These are phyloP conservation scores for Propithecus coquereli DNA, from an alignment of 2,113 vertebrate genomes.

Conservation along the genomic window DNA sequence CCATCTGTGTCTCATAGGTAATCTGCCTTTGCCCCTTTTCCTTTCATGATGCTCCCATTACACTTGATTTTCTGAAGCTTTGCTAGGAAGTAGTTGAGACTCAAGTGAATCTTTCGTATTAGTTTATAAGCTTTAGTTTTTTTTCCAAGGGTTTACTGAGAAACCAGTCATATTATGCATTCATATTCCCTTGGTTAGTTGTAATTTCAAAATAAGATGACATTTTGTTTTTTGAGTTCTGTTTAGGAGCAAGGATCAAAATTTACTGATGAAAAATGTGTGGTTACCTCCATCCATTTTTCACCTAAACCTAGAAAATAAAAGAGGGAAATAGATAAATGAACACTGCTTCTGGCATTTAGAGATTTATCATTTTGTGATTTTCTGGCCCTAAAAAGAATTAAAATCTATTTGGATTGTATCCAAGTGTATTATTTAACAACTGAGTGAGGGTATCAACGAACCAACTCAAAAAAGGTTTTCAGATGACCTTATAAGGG, in stretches of 20 bases:
- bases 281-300: constrained; percentile 48
- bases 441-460: constrained; percentile 59
- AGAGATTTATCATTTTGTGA: constrained; percentile 75
- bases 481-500: constrained; percentile 61
- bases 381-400: constrained; percentile 72
- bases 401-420: constrained; percentile 76
- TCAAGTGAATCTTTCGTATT: not conserved
- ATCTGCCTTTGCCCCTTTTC: not conserved
- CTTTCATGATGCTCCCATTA: not conserved
- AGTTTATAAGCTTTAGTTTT: not conserved
- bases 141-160: not conserved
- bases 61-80: not conserved
- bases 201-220: constrained; percentile 31
- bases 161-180: not conserved
- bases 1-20: no score
- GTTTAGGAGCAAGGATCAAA: constrained; percentile 53
- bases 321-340: constrained; percentile 49
- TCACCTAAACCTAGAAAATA: constrained; percentile 63
- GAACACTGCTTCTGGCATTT: constrained; percentile 66
- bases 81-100: not conserved
- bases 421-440: constrained; percentile 75
- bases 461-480: constrained; percentile 58
- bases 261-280: constrained; percentile 60
- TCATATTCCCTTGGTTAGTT: not conserved
- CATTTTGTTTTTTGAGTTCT: constrained; percentile 58